Evolutionary conservation across 2,797 vertebrate genomes (phyloP).

Genomic region (Myripristis jacobus): DNA sequence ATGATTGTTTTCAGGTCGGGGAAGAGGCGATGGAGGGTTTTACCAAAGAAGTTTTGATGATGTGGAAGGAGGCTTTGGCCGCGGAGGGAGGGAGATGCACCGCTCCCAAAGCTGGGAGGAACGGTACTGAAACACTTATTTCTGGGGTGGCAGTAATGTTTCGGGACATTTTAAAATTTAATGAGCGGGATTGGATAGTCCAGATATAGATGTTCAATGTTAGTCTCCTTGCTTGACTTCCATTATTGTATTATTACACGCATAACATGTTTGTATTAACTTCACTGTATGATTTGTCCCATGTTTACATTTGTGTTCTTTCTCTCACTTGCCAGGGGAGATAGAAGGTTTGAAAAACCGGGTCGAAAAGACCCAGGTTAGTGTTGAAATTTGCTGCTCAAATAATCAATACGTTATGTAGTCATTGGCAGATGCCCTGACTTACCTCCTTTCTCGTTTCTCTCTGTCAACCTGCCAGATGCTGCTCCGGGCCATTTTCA

Average conservation of each 20-base stretch:
- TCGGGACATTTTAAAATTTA: background rate
- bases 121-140: constrained; percentile 83
- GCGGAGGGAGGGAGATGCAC: constrained; percentile 96
- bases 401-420: constrained; percentile 33
- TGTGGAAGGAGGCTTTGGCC: constrained; percentile 96
- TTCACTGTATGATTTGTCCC: background rate
- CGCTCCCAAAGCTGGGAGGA: constrained; percentile 99
- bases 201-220: background rate
- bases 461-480: constrained; percentile 62
- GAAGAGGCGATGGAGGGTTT: constrained; percentile 98
- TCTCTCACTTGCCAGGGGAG: constrained; percentile 86
- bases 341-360: constrained; percentile 99
- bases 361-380: constrained; percentile 98
- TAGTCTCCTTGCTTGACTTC: background rate
- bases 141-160: background rate
- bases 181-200: background rate
- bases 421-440: constrained; percentile 6
- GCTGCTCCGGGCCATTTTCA: constrained; percentile 84
- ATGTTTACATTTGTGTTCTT: background rate
- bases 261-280: background rate
- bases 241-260: background rate
- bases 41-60: constrained; percentile 99
- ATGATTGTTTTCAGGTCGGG: constrained; percentile 87
- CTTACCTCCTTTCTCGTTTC: constrained; percentile 32
- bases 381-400: constrained; percentile 53